These are phyloP conservation scores for human (Homo sapiens) DNA, from an alignment of 2,113 vertebrate species.

Conservation along the genomic window DNA sequence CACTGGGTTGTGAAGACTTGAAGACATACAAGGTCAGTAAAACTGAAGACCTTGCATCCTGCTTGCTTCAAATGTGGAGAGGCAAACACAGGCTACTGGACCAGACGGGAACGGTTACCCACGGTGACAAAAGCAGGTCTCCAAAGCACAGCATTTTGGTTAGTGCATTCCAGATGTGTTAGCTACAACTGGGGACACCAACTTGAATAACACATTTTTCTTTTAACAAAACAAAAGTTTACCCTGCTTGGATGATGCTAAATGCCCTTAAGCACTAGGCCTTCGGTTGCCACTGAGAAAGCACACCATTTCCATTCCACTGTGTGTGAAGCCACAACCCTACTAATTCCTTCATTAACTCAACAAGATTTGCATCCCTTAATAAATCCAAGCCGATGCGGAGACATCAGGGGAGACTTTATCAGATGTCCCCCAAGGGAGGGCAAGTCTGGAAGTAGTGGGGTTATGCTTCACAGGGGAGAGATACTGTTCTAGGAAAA, in stretches of 20 bases:
- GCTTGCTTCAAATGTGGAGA: conserved; percentile 63
- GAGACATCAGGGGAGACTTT: conserved; percentile 3
- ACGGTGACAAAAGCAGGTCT: conserved; percentile 60
- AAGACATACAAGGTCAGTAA: conserved; percentile 55
- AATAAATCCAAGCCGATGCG: conserved; percentile 5
- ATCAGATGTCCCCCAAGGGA: neutral
- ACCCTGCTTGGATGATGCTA: neutral
- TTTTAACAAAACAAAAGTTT: neutral
- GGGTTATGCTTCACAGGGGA: conserved; percentile 26
- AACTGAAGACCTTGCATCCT: neutral
- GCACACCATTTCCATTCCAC: neutral
- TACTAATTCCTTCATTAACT: neutral
- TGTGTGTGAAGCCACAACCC: conserved; percentile 27
- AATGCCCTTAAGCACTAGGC: conserved; percentile 27
- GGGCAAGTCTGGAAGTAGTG: conserved; percentile 47
- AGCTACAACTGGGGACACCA: neutral
- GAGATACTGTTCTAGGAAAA: conserved; percentile 19
- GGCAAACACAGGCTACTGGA: neutral
- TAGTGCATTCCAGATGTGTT: neutral
- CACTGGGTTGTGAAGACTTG: conserved; percentile 78
- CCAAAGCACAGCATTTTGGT: neutral
- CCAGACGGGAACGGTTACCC: conserved; percentile 16
- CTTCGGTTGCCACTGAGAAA: neutral
- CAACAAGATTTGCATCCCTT: conserved; percentile 9
- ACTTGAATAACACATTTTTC: neutral